phyloP scores from a whole-genome alignment of 2,797 vertebrate genomes.

The Antrozous pallidus region DNA sequence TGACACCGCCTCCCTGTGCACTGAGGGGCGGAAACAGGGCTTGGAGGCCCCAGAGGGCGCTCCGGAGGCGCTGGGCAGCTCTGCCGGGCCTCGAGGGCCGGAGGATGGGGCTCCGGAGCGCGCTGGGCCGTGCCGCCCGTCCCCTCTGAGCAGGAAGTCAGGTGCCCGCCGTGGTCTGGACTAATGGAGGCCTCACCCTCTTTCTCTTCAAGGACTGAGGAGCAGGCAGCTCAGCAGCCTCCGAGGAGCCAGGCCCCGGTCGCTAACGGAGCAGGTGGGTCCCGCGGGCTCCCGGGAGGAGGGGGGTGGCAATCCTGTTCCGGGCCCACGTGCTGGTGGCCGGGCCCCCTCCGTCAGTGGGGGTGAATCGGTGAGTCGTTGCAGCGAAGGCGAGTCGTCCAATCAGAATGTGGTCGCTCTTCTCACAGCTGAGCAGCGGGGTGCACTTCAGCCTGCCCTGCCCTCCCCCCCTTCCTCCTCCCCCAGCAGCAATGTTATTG shows the following conservation, averaged over 20 bases:
- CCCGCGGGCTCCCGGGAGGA: accelerated
- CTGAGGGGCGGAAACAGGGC: not conserved
- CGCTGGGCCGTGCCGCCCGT: accelerated
- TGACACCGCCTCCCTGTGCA: too few relatives aligned
- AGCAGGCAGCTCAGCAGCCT: constrained; percentile 40
- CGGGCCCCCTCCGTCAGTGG: accelerated
- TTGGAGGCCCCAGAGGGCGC: too few relatives aligned
- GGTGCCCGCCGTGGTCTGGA: accelerated
- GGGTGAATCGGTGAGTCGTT: not conserved
- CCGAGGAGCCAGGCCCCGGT: constrained; percentile 36
- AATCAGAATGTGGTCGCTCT: accelerated
- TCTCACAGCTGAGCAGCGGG: accelerated
- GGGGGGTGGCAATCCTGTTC: accelerated
- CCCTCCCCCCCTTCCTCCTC: too few relatives aligned
- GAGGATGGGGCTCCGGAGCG: too few relatives aligned
- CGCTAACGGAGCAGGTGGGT: constrained; percentile 60
- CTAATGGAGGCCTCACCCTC: not conserved
- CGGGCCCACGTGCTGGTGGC: accelerated
- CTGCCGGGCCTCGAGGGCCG: too few relatives aligned
- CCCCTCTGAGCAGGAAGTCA: accelerated
- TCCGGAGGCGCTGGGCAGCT: too few relatives aligned
- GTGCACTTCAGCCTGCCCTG: accelerated
- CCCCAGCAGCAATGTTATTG: accelerated
- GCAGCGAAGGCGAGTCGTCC: accelerated
- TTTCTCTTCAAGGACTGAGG: constrained; percentile 25